A percentile compares a stretch with the other conserved stretches of the same genome.
These are phyloP conservation scores for Leptatherina wallacei DNA, from an alignment of 2,797 vertebrate species.

Conservation along the genomic window DNA sequence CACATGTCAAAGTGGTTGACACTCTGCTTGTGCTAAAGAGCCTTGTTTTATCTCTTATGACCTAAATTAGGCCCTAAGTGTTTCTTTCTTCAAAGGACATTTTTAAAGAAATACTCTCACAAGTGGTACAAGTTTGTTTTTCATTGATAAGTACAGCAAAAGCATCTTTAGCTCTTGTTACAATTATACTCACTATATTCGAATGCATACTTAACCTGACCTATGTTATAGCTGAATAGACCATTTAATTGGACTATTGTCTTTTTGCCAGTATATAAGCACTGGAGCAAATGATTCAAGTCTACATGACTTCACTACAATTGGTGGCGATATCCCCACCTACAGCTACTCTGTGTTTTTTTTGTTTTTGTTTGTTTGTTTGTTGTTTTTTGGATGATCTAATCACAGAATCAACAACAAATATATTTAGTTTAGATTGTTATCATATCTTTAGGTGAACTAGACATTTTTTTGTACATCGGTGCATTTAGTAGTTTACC, in stretches of 20 bases:
- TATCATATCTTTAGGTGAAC: background rate
- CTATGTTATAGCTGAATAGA: background rate
- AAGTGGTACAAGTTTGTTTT: constrained; percentile 4
- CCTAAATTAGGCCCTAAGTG: background rate
- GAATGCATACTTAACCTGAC: background rate
- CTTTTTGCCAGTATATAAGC: background rate
- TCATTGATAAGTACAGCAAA: background rate
- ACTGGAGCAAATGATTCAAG: background rate
- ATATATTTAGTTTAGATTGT: background rate
- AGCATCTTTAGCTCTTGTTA: constrained; percentile 4
- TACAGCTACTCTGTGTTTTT: background rate
- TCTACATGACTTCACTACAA: background rate
- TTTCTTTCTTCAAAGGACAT: constrained; percentile 11
- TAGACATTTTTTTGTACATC: background rate
- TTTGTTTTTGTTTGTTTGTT: too few species aligned
- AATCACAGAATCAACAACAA: too few species aligned
- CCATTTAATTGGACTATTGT: background rate
- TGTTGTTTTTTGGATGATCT: too few species aligned
- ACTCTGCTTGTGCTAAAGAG: constrained; percentile 48
- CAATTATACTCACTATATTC: constrained; percentile 4
- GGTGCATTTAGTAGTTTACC: background rate
- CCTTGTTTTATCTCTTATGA: background rate
- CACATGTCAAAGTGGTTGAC: constrained; percentile 54
- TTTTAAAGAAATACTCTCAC: constrained; percentile 9
- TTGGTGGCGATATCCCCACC: too few species aligned